Evolutionary conservation across 64 coral and sea anemone genomes (phyloP), one percentile per base, ranked within the genome.

Genomic region (Catalaphyllia jardinei): DNA sequence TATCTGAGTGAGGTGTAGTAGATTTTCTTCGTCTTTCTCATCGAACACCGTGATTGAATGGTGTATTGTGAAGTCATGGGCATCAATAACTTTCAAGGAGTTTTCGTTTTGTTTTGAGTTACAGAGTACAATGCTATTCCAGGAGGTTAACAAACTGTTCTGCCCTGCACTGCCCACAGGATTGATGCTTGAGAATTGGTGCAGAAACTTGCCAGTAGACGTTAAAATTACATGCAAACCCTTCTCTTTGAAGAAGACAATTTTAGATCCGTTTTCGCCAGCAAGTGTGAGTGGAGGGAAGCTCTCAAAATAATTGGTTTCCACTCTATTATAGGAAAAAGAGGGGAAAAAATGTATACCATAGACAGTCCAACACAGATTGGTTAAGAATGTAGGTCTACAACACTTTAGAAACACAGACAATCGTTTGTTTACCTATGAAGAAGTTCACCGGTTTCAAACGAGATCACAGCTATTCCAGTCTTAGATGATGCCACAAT

Each of bases 1-100:
- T 69, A 96, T 82, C 55, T 96, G 85, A 9, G 94, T 96, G 25
- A 96, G 64, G 87, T 96, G 86, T 42, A 96, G 94, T 67, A 96
- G 93, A 15, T 83, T 72, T 25, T 96, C 94, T 50, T 96, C 94
- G 38, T 96, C 94, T 63, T 87, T 78, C 29, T 87, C 64, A 49
- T 87, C 82, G 39, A 96, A 96, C 11, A 96, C 80, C 20, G 55
- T 91, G 51, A 96, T 87, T 10, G 94, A 90, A 62, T 64, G 81
- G 29, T 76, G 51, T 27, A 87, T 61, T 87, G 69, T 93, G 39
- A 67, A 87, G 11, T 54, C 80, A 15, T 54, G 72, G 9, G 89
- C 35, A 42, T 93, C 91, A 27, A 96, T 35, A 24, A 96, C 91
- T 73, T 90, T 88, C 19, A 96, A 69, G 17, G 82, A 76, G 24